These are phyloP conservation scores for Phaethornis superciliosus DNA, from an alignment of 2,113 vertebrate genomes.

Conservation along the genomic window DNA sequence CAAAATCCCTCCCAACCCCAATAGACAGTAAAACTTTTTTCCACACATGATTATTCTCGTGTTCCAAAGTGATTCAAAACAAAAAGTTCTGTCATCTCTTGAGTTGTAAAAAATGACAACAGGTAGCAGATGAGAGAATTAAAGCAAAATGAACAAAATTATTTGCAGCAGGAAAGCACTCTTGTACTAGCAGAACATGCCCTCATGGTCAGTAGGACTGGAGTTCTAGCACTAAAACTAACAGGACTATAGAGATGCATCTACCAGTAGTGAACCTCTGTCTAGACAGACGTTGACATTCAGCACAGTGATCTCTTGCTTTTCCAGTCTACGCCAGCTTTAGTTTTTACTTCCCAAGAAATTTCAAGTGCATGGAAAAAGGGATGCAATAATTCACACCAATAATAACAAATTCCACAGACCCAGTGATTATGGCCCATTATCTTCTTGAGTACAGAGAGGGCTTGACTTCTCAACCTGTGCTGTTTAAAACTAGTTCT, in stretches of 20 bases:
- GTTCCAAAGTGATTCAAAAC: neutral
- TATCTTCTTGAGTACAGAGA: neutral
- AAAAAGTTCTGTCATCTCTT: neutral
- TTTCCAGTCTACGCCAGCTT: neutral
- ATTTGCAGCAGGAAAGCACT: neutral
- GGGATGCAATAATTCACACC: neutral
- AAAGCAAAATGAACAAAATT: neutral
- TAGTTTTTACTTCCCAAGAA: neutral
- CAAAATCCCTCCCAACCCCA: neutral
- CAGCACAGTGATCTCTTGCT: neutral
- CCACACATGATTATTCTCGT: neutral
- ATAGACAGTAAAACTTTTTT: neutral
- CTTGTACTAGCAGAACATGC: neutral
- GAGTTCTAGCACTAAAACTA: neutral
- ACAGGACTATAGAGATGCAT: neutral
- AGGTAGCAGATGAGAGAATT: neutral
- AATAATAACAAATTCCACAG: neutral
- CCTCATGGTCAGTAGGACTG: neutral
- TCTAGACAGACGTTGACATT: neutral
- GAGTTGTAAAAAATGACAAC: neutral
- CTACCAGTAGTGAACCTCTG: neutral
- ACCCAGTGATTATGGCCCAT: neutral
- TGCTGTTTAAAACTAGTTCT: neutral
- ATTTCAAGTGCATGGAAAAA: neutral
- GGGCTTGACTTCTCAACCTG: neutral